These are phyloP conservation scores for Drosophila sp. DNA, from an alignment of 1,140 invertebrate genomes.

Conservation along the genomic window DNA sequence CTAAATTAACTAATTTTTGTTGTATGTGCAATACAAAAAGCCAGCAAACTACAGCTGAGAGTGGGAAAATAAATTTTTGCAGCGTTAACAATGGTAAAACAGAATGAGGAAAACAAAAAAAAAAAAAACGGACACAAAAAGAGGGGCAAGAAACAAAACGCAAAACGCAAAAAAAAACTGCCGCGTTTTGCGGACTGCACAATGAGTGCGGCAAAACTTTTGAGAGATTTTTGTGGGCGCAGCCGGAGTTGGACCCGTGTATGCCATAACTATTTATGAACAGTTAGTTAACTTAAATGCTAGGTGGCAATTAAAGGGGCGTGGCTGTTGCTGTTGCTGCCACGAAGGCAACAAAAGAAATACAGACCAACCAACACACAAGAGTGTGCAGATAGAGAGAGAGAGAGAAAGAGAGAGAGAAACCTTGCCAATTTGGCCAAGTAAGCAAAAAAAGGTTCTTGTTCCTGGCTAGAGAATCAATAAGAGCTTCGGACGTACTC, in stretches of 20 bases:
- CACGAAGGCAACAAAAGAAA: constrained; percentile 4
- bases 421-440: constrained; percentile 38
- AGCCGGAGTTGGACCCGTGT: constrained; percentile 58
- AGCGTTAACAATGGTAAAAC: constrained; percentile 70
- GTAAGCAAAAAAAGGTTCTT: constrained; percentile 1
- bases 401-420: constrained; percentile 25
- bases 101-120: constrained; percentile 22
- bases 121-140: background rate
- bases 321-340: constrained; percentile 45
- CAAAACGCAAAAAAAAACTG: constrained; percentile 29
- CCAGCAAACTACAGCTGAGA: constrained; percentile 49
- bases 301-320: constrained; percentile 80
- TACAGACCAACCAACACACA: constrained; percentile 1
- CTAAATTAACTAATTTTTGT: constrained; percentile 76
- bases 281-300: constrained; percentile 81
- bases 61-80: constrained; percentile 79
- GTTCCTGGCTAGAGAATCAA: constrained; percentile 52
- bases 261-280: constrained; percentile 82
- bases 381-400: constrained; percentile 19
- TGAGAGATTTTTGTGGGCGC: constrained; percentile 67
- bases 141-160: constrained; percentile 15
- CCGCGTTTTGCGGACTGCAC: constrained; percentile 12
- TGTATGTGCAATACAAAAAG: constrained; percentile 15
- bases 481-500: constrained; percentile 53
- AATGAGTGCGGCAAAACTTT: constrained; percentile 31